A percentile compares a stretch with the other conserved stretches of the same genome.
phyloP scores from a whole-genome alignment of 2,113 vertebrate genomes.

The Empidonax alnorum region DNA sequence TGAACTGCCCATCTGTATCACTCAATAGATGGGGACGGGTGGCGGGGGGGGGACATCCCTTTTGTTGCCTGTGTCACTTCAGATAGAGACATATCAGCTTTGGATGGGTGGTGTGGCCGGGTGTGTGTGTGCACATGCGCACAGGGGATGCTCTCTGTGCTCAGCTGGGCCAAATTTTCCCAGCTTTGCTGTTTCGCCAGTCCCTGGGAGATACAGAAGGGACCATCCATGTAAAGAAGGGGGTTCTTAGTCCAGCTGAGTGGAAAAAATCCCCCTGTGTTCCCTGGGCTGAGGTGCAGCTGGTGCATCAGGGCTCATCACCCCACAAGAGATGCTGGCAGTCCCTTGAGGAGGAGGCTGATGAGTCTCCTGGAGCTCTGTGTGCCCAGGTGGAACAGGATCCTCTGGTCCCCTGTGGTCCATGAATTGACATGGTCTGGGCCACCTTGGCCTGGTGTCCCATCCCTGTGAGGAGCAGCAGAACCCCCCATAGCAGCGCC shows the following conservation, averaged over 20 bases:
- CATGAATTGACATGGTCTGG: background rate
- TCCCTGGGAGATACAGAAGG: background rate
- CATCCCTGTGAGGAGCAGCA: background rate
- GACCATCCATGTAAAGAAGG: accelerated
- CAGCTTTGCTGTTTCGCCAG: background rate
- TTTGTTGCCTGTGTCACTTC: conserved; percentile 47
- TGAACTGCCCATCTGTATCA: conserved; percentile 39
- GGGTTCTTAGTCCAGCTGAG: background rate
- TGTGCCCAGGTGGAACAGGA: background rate
- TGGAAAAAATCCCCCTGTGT: accelerated
- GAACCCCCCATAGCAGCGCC: background rate
- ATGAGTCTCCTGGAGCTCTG: accelerated
- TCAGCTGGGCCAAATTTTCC: background rate
- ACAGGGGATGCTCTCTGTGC: background rate
- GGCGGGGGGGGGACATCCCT: background rate
- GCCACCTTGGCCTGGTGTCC: background rate
- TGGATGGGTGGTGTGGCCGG: background rate
- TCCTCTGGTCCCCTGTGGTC: background rate
- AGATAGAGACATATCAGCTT: conserved; percentile 27
- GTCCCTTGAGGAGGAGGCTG: background rate
- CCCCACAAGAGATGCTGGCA: accelerated
- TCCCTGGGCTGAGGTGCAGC: background rate
- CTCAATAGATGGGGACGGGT: background rate
- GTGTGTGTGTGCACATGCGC: accelerated
- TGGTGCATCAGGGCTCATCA: background rate